Conservation (phyloP, 2,113 vertebrate species). For the Labeo catla region DNA sequence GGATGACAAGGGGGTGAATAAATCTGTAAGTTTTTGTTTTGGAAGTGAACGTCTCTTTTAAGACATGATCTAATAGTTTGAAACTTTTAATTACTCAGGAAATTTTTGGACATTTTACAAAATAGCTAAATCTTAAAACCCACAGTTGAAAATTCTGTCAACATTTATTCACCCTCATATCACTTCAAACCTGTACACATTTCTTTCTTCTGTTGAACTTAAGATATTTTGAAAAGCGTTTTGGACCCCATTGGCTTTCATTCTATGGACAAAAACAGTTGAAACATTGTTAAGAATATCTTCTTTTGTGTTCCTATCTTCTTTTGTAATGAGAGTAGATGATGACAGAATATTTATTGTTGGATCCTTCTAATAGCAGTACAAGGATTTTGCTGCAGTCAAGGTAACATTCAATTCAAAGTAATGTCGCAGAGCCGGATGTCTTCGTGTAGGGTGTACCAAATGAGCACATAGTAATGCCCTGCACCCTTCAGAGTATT, state of each 20-base stretch:
- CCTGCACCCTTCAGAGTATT: constrained; percentile 9
- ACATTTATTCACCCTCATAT: neutral
- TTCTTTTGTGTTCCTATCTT: no score
- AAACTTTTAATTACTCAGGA: neutral
- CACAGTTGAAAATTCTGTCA: neutral
- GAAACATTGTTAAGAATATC: neutral
- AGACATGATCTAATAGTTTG: neutral
- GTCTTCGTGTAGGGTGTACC: neutral
- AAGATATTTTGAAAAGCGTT: neutral
- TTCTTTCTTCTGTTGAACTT: neutral
- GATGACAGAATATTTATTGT: neutral
- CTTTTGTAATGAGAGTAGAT: neutral
- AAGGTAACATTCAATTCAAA: neutral
- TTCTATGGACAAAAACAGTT: neutral
- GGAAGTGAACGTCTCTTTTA: no score
- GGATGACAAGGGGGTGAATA: no score
- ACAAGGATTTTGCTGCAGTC: neutral
- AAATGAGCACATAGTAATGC: neutral
- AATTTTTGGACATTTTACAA: neutral
- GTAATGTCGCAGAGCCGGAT: neutral
- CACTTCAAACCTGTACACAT: neutral
- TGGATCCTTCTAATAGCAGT: neutral
- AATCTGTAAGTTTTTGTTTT: no score
- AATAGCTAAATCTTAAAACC: neutral
- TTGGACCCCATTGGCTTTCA: neutral